Evolutionary conservation across 2,797 vertebrate genomes (phyloP).

Genomic region (Myotis pilosus): DNA sequence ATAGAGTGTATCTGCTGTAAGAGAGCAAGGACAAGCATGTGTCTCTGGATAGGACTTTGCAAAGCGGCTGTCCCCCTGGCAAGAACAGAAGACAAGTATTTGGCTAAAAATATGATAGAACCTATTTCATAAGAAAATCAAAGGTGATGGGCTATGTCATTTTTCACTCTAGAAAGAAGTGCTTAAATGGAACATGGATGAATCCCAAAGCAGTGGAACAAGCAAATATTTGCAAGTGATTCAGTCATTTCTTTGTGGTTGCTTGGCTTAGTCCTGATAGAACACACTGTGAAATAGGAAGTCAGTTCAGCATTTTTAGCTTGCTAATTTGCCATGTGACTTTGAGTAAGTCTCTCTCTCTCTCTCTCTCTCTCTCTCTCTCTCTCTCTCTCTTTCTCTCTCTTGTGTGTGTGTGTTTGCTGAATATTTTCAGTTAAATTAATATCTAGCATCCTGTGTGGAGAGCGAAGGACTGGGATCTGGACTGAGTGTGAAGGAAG

Average conservation of each 20-base stretch:
- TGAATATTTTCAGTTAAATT: neutral
- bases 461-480: neutral
- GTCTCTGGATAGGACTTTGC: neutral
- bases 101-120: neutral
- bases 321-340: constrained; percentile 60
- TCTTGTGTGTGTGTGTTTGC: neutral
- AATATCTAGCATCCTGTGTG: neutral
- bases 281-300: constrained; percentile 67
- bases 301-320: constrained; percentile 62
- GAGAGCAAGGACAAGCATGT: neutral
- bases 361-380: neutral
- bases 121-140: neutral
- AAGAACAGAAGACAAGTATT: neutral
- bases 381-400: too few species aligned
- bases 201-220: neutral
- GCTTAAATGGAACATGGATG: neutral
- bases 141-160: neutral
- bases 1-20: neutral
- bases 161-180: neutral
- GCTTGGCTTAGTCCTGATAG: constrained; percentile 22
- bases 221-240: constrained; percentile 27
- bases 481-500: neutral
- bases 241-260: constrained; percentile 66
- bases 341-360: constrained; percentile 28
- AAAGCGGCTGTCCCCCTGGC: neutral